phyloP scores from a whole-genome alignment of 2,113 vertebrate species.

The Pygoscelis adeliae region DNA sequence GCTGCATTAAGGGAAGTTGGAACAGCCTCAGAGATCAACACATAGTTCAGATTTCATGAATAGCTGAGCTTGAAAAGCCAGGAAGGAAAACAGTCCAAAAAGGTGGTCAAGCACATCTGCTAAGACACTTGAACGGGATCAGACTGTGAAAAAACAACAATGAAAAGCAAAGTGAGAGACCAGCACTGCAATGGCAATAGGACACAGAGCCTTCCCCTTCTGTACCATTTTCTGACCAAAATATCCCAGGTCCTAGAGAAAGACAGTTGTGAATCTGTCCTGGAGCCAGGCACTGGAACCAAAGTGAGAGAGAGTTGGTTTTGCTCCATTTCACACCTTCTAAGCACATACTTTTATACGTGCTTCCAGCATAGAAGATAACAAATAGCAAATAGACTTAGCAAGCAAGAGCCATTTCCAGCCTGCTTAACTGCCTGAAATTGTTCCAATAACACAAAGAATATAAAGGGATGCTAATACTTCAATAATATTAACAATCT shows the following conservation, averaged over 20 bases:
- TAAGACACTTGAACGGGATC: background rate
- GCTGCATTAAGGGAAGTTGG: slow-evolving; percentile 21
- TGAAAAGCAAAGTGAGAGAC: background rate
- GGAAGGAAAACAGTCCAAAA: slow-evolving; percentile 33
- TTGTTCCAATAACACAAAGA: background rate
- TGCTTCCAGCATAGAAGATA: background rate
- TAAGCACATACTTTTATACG: background rate
- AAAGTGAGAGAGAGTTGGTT: background rate
- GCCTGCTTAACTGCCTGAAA: background rate
- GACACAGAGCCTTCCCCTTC: background rate
- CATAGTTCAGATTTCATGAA: slow-evolving; percentile 48
- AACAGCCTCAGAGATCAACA: slow-evolving; percentile 45
- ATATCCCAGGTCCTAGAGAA: background rate
- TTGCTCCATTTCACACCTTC: background rate
- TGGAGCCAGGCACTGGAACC: background rate
- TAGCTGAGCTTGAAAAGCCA: slow-evolving; percentile 41
- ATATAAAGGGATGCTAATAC: background rate
- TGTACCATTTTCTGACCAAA: background rate
- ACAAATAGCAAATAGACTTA: background rate
- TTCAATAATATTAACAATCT: background rate
- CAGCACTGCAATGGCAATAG: background rate
- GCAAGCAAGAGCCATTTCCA: background rate
- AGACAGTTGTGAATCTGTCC: background rate
- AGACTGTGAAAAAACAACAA: background rate
- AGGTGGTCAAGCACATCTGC: slow-evolving; percentile 61